Conservation (phyloP, 2,113 vertebrate species). For the Takifugu bimaculatus region DNA sequence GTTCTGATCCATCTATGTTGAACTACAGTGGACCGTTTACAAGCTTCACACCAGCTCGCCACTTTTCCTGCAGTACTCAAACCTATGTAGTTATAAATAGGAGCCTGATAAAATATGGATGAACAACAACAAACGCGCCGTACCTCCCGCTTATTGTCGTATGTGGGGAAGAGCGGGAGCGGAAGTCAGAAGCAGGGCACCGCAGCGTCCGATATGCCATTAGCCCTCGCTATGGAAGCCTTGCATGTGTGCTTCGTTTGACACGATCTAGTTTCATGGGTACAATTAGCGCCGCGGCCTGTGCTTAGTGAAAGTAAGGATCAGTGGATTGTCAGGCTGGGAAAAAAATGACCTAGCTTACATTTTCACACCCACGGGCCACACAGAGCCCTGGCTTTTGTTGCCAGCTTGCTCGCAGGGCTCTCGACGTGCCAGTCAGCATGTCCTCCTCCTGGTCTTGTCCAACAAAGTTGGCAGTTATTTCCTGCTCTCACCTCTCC, state of each 20-base stretch:
- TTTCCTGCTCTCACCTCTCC: background rate
- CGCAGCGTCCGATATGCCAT: slow-evolving; percentile 21
- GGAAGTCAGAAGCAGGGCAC: slow-evolving; percentile 29
- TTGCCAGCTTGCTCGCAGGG: slow-evolving; percentile 32
- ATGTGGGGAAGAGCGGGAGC: slow-evolving; percentile 15
- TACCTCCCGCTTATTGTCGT: slow-evolving; percentile 23
- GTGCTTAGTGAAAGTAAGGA: slow-evolving; percentile 32
- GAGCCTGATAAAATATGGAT: slow-evolving; percentile 62
- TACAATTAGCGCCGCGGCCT: slow-evolving; percentile 37
- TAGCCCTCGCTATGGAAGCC: slow-evolving; percentile 35
- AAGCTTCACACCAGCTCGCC: slow-evolving; percentile 10
- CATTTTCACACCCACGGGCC: slow-evolving; percentile 49
- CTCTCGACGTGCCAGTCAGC: slow-evolving; percentile 43
- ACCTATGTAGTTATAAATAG: slow-evolving; percentile 61
- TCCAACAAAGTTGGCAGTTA: slow-evolving; percentile 15
- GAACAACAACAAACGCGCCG: slow-evolving; percentile 58
- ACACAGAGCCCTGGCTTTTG: slow-evolving; percentile 40
- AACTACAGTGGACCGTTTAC: slow-evolving; percentile 12
- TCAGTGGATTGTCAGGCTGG: slow-evolving; percentile 31
- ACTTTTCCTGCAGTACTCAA: slow-evolving; percentile 34
- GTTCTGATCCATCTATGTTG: slow-evolving; percentile 10
- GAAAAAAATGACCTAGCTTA: slow-evolving; percentile 50
- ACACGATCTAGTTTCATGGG: slow-evolving; percentile 38
- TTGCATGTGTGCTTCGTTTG: slow-evolving; percentile 25
- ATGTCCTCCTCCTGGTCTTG: background rate